phyloP scores from a whole-genome alignment of 2,797 vertebrate species.

The Vespertilio murinus region DNA sequence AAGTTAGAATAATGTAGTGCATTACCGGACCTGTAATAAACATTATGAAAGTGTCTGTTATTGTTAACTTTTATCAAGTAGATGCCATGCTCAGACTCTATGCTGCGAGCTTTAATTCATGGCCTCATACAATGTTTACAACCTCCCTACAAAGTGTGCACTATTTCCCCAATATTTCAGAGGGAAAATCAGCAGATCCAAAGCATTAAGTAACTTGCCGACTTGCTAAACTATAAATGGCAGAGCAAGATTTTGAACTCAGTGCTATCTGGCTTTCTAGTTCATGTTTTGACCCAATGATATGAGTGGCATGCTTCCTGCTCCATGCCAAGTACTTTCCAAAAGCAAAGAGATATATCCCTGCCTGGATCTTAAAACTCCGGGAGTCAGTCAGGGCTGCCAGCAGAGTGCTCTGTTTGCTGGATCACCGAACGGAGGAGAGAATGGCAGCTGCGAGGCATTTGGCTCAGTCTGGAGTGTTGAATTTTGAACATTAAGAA shows the following conservation, averaged over 20 bases:
- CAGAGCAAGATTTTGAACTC: constrained; percentile 12
- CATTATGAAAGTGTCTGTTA: neutral
- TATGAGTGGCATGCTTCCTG: neutral
- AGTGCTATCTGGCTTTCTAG: neutral
- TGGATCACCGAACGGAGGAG: neutral
- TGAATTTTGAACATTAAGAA: constrained; percentile 48
- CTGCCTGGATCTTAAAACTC: neutral
- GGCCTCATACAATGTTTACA: neutral
- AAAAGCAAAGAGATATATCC: constrained; percentile 39
- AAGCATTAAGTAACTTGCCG: neutral
- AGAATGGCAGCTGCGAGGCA: neutral
- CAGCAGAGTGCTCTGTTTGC: neutral
- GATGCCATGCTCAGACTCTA: neutral
- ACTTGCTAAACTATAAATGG: neutral
- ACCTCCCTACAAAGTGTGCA: neutral
- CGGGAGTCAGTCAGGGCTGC: neutral
- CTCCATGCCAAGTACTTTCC: neutral
- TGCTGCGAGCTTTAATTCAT: neutral
- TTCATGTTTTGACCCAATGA: neutral
- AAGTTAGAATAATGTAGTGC: neutral
- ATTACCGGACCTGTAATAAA: neutral
- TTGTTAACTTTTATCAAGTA: neutral
- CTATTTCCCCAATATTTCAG: neutral
- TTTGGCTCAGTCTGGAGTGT: neutral
- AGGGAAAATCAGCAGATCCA: neutral